Conservation (phyloP, 2,888 invertebrate genomes). For the Pterobdella sp. region DNA sequence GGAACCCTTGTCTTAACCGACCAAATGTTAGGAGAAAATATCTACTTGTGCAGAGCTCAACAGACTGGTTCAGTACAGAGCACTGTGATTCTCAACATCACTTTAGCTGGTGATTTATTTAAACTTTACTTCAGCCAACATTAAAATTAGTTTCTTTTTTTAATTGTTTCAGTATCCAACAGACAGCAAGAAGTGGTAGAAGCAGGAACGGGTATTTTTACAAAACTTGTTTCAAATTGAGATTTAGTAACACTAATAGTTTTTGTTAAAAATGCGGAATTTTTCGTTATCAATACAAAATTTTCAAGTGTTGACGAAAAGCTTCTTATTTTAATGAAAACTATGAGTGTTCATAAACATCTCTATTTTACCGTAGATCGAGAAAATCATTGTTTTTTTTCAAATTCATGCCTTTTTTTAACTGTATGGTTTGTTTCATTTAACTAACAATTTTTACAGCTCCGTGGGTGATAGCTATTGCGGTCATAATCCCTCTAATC, state of each 20-base stretch:
- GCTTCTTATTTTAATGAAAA: neutral
- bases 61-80: neutral
- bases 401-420: no score
- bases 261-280: no score
- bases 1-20: neutral
- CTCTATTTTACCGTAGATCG: no score
- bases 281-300: neutral
- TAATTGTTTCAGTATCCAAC: neutral
- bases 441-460: neutral
- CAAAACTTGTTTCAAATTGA: no score
- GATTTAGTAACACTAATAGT: no score
- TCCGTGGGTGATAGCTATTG: slow-evolving; percentile 9
- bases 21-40: neutral
- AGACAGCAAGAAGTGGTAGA: neutral
- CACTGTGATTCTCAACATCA: neutral
- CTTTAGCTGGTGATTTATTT: neutral
- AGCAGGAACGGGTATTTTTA: neutral
- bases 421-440: no score
- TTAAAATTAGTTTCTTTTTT: neutral
- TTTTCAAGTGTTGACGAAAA: neutral
- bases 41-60: neutral
- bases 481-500: slow-evolving; percentile 7
- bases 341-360: neutral
- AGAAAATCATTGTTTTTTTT: no score
- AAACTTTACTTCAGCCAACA: neutral